phyloP scores from a whole-genome alignment of 2,888 invertebrate species.

The Periphyllus acericola region DNA sequence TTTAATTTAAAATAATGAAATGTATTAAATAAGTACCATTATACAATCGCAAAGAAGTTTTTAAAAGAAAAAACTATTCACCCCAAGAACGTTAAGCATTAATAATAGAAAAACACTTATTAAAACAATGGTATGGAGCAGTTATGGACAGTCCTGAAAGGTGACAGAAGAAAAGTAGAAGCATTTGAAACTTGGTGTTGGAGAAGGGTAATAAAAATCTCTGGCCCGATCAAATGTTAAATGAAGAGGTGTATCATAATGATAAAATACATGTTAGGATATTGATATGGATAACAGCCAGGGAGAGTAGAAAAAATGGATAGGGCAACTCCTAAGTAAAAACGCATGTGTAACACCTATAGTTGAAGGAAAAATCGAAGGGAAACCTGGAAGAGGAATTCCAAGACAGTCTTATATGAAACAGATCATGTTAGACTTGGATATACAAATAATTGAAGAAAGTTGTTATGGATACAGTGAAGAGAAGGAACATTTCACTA shows the following conservation, averaged over 20 bases:
- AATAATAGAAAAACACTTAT: slow-evolving; percentile 4
- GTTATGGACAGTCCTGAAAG: neutral
- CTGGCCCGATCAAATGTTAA: neutral
- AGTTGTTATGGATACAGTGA: slow-evolving; percentile 3
- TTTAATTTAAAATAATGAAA: too few species aligned
- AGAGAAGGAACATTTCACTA: slow-evolving; percentile 4
- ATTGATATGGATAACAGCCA: neutral
- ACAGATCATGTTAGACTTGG: neutral
- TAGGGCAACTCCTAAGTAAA: neutral
- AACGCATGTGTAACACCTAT: neutral
- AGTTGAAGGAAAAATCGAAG: slow-evolving; percentile 31
- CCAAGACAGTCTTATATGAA: slow-evolving; percentile 28
- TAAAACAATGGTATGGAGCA: slow-evolving; percentile 9
- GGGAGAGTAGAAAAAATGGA: neutral
- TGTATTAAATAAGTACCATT: too few species aligned
- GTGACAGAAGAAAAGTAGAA: neutral
- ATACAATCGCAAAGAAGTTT: too few species aligned
- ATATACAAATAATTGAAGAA: slow-evolving; percentile 16
- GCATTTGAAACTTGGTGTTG: slow-evolving; percentile 13
- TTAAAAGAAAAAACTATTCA: too few species aligned
- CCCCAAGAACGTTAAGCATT: neutral
- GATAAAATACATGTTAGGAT: neutral
- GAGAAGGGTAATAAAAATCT: slow-evolving; percentile 17
- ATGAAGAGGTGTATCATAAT: neutral
- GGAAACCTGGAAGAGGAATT: slow-evolving; percentile 11